Evolutionary conservation across 2,113 vertebrate genomes (phyloP).

Genomic region (Oryctolagus cuniculus): DNA sequence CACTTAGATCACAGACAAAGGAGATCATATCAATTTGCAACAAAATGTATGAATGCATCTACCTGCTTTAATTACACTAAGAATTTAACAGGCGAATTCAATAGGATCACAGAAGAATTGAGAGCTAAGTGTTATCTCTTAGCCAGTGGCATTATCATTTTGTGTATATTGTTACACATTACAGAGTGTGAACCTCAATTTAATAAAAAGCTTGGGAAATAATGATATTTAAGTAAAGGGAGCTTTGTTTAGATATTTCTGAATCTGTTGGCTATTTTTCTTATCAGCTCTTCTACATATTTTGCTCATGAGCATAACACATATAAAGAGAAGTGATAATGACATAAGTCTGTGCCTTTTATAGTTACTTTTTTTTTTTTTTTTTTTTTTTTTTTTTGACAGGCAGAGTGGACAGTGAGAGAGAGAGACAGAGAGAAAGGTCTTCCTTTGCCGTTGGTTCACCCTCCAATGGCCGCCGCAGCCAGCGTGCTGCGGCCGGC

Average conservation of each 20-base stretch:
- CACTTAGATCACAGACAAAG: constrained; percentile 88
- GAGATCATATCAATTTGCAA: constrained; percentile 88
- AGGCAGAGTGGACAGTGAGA: too few relatives aligned
- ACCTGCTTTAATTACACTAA: constrained; percentile 86
- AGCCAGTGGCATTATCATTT: constrained; percentile 55
- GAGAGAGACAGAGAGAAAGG: too few relatives aligned
- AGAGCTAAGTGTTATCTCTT: constrained; percentile 70
- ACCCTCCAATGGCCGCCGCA: too few relatives aligned
- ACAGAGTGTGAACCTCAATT: neutral
- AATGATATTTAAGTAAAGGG: neutral
- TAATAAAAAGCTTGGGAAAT: constrained; percentile 49
- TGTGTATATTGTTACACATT: constrained; percentile 47
- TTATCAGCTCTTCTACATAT: neutral
- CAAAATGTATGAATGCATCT: constrained; percentile 84
- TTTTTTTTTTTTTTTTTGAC: too few relatives aligned
- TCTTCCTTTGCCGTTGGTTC: too few relatives aligned
- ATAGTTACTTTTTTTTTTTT: neutral
- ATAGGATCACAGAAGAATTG: constrained; percentile 72
- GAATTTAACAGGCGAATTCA: constrained; percentile 84
- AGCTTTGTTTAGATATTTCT: neutral
- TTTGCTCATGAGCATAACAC: neutral
- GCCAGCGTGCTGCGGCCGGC: too few relatives aligned
- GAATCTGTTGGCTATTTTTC: neutral
- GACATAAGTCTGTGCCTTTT: neutral
- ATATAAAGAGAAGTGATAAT: neutral